phyloP scores from a whole-genome alignment of 2,113 vertebrate genomes.

The Takifugu flavidus region DNA sequence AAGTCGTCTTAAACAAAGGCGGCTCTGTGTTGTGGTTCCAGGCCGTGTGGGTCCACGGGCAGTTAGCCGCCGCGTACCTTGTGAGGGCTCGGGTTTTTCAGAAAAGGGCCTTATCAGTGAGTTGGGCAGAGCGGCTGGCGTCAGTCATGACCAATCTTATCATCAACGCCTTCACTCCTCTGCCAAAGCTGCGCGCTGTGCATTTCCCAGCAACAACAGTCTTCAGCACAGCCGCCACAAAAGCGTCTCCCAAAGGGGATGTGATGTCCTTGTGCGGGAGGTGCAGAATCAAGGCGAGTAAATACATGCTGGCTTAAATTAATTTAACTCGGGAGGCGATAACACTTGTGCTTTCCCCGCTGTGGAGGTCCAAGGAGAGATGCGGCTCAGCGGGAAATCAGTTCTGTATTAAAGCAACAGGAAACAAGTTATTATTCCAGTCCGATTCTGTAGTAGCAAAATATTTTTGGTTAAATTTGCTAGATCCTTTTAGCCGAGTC shows the following conservation, averaged over 20 bases:
- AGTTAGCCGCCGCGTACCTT: too few species aligned
- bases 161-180: slow-evolving; percentile 21
- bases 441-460: too few species aligned
- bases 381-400: slow-evolving; percentile 2
- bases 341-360: slow-evolving; percentile 30
- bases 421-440: not conserved
- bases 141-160: slow-evolving; percentile 51
- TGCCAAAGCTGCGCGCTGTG: slow-evolving; percentile 40
- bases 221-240: slow-evolving; percentile 35
- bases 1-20: too few species aligned
- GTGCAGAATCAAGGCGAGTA: slow-evolving; percentile 38
- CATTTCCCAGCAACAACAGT: slow-evolving; percentile 38
- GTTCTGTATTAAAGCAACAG: slow-evolving; percentile 6
- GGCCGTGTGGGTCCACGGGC: too few species aligned
- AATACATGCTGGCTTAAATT: slow-evolving; percentile 40
- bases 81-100: not conserved
- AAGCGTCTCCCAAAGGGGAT: slow-evolving; percentile 30
- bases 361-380: slow-evolving; percentile 14
- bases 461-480: too few species aligned
- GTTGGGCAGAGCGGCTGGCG: slow-evolving; percentile 20
- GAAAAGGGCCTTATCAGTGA: slow-evolving; percentile 24
- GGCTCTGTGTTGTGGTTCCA: too few species aligned
- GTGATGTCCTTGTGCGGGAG: slow-evolving; percentile 34
- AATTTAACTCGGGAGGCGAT: slow-evolving; percentile 40
- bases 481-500: too few species aligned